Evolutionary conservation across 2,888 invertebrate species (phyloP).

Genomic region (Boloria euphrosyne): DNA sequence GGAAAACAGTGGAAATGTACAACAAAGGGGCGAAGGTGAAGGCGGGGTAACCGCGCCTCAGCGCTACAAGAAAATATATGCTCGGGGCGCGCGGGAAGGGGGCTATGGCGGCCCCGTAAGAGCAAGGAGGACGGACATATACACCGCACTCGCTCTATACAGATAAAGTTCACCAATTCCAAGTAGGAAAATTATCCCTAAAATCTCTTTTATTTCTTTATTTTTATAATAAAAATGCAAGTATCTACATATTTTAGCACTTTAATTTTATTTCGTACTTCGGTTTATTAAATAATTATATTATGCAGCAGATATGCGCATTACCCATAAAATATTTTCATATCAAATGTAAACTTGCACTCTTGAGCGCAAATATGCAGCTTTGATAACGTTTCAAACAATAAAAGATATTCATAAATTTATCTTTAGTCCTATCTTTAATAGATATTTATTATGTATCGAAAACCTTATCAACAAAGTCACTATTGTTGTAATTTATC

Average conservation of each 20-base stretch:
- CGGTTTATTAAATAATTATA: too few relatives aligned
- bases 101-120: conserved; percentile 43
- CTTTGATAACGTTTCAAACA: conserved; percentile 8
- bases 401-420: background rate
- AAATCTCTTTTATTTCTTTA: conserved; percentile 49
- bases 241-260: too few relatives aligned
- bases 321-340: too few relatives aligned
- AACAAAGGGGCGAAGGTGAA: conserved; percentile 60
- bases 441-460: conserved; percentile 6
- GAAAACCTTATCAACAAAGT: conserved; percentile 8
- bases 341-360: background rate
- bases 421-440: conserved; percentile 1
- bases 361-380: background rate
- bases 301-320: too few relatives aligned
- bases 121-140: conserved; percentile 48
- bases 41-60: conserved; percentile 72
- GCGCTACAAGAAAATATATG: conserved; percentile 62
- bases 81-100: conserved; percentile 52
- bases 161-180: conserved; percentile 62
- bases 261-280: too few relatives aligned
- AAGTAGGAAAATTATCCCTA: conserved; percentile 65
- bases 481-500: background rate
- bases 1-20: conserved; percentile 62
- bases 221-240: background rate
- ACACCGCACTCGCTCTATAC: conserved; percentile 47